A percentile compares a stretch with the other conserved stretches of the same genome.
These are phyloP conservation scores for Lycodopsis pacificus DNA, from an alignment of 2,797 vertebrate species.

Conservation along the genomic window DNA sequence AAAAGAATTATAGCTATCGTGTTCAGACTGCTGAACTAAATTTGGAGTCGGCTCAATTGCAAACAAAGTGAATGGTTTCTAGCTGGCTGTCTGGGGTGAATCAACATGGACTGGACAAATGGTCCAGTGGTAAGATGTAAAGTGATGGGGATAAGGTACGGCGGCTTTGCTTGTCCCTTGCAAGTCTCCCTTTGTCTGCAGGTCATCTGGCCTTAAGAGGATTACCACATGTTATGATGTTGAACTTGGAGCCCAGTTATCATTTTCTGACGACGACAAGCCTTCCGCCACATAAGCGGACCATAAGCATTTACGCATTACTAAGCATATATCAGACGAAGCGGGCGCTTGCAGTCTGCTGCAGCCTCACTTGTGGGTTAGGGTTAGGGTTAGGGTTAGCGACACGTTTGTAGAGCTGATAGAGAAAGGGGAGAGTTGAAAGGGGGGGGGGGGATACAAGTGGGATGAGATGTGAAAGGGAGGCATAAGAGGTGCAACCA, in stretches of 20 bases:
- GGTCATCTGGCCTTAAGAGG: conserved; percentile 76
- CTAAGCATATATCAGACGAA: conserved; percentile 29
- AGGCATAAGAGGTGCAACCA: conserved; percentile 1
- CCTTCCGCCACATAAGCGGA: conserved; percentile 45
- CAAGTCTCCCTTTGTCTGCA: conserved; percentile 69
- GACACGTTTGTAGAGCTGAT: conserved; percentile 29
- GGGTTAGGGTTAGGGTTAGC: too few relatives aligned
- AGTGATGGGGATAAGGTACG: conserved; percentile 14
- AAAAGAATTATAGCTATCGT: neutral
- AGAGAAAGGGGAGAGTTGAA: conserved; percentile 28
- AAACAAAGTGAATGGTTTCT: neutral
- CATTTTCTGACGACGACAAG: conserved; percentile 48
- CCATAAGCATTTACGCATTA: conserved; percentile 23
- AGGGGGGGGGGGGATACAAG: conserved; percentile 10
- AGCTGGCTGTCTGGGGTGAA: neutral
- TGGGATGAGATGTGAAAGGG: conserved; percentile 28
- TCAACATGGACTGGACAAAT: neutral
- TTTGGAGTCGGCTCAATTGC: neutral
- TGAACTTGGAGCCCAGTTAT: conserved; percentile 68
- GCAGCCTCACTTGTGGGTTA: neutral
- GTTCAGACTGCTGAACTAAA: neutral
- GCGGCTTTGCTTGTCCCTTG: conserved; percentile 30
- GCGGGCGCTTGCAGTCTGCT: conserved; percentile 1
- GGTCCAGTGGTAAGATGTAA: neutral
- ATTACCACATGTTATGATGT: conserved; percentile 77